Base-by-base conservation (phyloP, 1,140 invertebrate species). In the Drosophila hydei region DNA sequence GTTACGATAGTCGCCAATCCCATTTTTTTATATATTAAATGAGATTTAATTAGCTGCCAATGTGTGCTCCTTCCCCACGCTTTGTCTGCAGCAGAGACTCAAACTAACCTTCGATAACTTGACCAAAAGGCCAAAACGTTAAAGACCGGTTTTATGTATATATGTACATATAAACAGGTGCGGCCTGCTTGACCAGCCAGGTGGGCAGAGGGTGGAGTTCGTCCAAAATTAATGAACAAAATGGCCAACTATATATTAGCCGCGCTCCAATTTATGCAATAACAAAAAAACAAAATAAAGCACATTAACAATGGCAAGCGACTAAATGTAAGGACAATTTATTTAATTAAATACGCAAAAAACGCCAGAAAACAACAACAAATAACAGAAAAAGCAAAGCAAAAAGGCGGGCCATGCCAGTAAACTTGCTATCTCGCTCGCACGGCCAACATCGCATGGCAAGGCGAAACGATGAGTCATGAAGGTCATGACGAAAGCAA, bases 401-500 rank as follows among this genome's bases (percentile, higher is more conserved):
- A 72, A 72, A 75, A 72, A 75, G 73, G 73, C 73, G 73, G 73
- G 72, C 72, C 73, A 54, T 43, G 72, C 64, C 33, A 30, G 48
- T 50, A 47, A 19, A 25, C 70, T 45, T 47, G 51, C 38, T 27
- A n/a, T 40, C 43, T 36, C 47, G 12, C 40, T 43, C 47, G 43
- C 5, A 18, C 27, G 1, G 45, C 14, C 12, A 14, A 12, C 9
- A 33, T 11, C 9, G 30, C 52, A 0, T 38, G 50, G 42, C 42
- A 16, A 59, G 50, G 69, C 73, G 51, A 69, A 87, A 78, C 84
- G 89, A 90, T 90, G 89, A 90, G 89, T 90, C 89, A 90, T 90
- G 89, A 90, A 90, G 89, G 89, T 90, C 89, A 90, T 90, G 89
- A 90, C 89, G 89, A 90, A 90, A 90, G 84, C 89, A 81, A 63